Percentiles rank a stretch among this genome's conserved stretches.
These are phyloP conservation scores for Misgurnus mizolepis DNA, from an alignment of 2,113 vertebrate genomes.

Conservation along the genomic window DNA sequence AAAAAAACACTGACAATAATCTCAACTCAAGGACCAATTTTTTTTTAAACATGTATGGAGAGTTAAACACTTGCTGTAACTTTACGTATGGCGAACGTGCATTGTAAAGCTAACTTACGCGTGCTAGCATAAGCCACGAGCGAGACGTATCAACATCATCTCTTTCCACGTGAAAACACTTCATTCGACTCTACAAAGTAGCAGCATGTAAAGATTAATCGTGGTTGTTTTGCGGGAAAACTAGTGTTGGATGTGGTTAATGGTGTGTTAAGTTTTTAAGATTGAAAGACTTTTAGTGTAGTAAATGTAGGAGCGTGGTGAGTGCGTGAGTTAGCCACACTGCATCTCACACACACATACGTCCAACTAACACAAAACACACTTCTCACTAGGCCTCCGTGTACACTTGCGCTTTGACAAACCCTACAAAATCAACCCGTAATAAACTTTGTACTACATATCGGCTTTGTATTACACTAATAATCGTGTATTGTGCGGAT, in stretches of 20 bases:
- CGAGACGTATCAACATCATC: background rate
- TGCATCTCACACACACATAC: background rate
- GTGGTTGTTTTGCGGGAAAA: background rate
- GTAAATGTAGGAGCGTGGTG: background rate
- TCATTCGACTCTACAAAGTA: background rate
- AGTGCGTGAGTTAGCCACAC: constrained; percentile 14
- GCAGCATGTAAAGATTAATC: background rate
- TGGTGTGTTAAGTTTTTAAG: background rate
- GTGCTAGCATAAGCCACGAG: constrained; percentile 20
- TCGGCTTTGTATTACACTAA: background rate
- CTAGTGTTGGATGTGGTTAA: too few species aligned
- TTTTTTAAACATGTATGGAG: background rate
- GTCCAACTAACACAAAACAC: background rate
- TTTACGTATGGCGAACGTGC: background rate
- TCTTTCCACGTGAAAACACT: background rate
- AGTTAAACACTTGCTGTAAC: background rate
- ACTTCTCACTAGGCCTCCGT: background rate
- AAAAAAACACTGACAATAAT: too few species aligned
- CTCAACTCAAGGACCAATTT: background rate
- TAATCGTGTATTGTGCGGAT: background rate
- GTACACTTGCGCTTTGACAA: background rate
- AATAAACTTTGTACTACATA: background rate
- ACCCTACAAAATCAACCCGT: background rate
- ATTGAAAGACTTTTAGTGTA: background rate
- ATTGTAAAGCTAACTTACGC: constrained; percentile 2